phyloP scores from a whole-genome alignment of 2,888 invertebrate genomes.

The Coecobrya sp. region DNA sequence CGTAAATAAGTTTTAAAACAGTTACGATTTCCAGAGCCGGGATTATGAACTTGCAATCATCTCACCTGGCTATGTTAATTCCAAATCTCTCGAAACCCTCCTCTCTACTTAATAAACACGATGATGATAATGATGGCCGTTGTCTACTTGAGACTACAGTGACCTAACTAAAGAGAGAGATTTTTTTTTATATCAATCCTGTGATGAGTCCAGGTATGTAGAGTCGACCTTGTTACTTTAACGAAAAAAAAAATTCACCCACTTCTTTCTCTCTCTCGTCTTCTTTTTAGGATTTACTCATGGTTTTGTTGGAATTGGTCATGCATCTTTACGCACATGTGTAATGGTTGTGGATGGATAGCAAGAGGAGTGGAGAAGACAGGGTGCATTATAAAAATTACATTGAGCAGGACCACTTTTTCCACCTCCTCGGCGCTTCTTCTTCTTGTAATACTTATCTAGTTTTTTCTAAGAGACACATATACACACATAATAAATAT shows the following conservation, averaged over 20 bases:
- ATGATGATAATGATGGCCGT: conserved; percentile 24
- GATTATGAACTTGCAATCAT: background rate
- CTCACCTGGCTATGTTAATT: conserved; percentile 27
- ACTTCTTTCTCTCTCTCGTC: conserved; percentile 70
- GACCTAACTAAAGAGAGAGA: background rate
- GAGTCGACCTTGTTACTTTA: conserved; percentile 73
- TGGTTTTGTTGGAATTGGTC: conserved; percentile 76
- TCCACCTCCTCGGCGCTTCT: background rate
- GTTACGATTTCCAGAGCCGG: no score
- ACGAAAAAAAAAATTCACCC: conserved; percentile 76
- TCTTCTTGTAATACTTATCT: conserved; percentile 55
- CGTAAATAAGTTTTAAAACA: no score
- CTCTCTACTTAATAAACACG: conserved; percentile 26
- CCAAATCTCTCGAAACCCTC: background rate
- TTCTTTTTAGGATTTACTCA: conserved; percentile 49
- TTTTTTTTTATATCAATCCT: conserved; percentile 60
- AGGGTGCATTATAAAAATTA: conserved; percentile 62
- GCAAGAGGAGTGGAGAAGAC: conserved; percentile 8
- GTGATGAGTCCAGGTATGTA: conserved; percentile 57
- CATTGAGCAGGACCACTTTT: conserved; percentile 75
- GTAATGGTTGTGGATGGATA: background rate
- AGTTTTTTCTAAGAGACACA: conserved; percentile 37
- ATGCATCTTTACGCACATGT: conserved; percentile 74
- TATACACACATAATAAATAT: conserved; percentile 13
- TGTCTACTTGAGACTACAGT: background rate